Evolutionary conservation across 2,797 vertebrate genomes (phyloP).

Genomic region (Okamejei kenojei): DNA sequence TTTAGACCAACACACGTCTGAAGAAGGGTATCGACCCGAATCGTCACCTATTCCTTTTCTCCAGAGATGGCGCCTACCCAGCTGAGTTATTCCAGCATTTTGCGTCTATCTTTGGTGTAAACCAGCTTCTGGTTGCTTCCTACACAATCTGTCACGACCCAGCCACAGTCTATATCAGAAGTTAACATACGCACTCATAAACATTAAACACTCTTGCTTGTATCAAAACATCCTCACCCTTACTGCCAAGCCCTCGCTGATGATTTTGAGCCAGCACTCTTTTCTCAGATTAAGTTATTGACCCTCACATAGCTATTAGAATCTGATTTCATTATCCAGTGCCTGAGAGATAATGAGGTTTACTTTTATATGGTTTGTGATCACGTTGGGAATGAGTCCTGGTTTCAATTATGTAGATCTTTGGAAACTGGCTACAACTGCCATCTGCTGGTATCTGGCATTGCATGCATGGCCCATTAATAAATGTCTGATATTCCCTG

Average conservation of each 20-base stretch:
- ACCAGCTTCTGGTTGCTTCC: no score
- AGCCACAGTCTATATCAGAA: background rate
- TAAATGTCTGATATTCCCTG: background rate
- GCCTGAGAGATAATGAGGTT: background rate
- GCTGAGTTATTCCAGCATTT: no score
- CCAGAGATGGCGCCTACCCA: no score
- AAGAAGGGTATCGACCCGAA: no score
- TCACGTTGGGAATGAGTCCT: background rate
- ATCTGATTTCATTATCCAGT: background rate
- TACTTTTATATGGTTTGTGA: background rate
- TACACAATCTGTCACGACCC: background rate
- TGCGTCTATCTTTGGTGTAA: no score
- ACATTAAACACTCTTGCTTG: background rate
- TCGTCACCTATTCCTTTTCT: no score
- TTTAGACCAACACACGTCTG: no score
- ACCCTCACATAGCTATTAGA: background rate
- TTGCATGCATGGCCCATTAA: conserved; percentile 3
- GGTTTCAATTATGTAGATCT: conserved; percentile 33
- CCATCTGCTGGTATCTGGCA: conserved; percentile 54
- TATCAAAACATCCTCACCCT: background rate
- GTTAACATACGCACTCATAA: background rate
- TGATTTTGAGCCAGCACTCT: background rate
- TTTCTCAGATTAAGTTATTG: background rate
- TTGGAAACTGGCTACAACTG: conserved; percentile 49
- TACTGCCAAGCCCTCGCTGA: background rate